A percentile compares a stretch with the other conserved stretches of the same genome.
phyloP scores from a whole-genome alignment of 2,113 vertebrate genomes.

The Sylvicapra grimmia region DNA sequence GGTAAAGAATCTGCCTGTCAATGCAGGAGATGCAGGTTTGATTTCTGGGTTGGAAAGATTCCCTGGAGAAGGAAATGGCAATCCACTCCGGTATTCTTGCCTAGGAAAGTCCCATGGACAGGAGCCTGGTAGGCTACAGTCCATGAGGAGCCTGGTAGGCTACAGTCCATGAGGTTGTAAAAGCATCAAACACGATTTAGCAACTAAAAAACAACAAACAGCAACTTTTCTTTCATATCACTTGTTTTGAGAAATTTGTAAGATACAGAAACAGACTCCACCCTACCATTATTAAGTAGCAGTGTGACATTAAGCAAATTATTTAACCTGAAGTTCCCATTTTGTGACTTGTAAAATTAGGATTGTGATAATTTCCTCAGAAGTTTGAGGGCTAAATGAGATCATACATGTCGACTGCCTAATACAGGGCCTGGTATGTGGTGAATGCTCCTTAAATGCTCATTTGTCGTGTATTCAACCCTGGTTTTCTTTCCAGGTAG shows the following conservation, averaged over 20 bases:
- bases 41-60: neutral
- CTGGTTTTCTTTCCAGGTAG: neutral
- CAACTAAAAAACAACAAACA: neutral
- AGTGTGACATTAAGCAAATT: neutral
- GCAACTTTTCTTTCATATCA: neutral
- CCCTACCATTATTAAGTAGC: neutral
- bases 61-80: neutral
- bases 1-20: neutral
- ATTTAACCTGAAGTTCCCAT: neutral
- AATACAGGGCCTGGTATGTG: neutral
- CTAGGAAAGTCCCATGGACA: neutral
- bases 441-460: neutral
- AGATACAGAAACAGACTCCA: neutral
- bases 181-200: neutral
- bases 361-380: neutral
- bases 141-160: neutral
- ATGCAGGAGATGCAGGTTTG: neutral
- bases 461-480: neutral
- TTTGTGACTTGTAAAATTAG: constrained; percentile 15
- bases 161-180: neutral
- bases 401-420: neutral
- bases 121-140: neutral
- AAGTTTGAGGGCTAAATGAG: neutral
- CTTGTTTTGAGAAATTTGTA: neutral
- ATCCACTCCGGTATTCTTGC: neutral